phyloP scores from a whole-genome alignment of 2,888 invertebrate species.

The Chromoteleia sp. region DNA sequence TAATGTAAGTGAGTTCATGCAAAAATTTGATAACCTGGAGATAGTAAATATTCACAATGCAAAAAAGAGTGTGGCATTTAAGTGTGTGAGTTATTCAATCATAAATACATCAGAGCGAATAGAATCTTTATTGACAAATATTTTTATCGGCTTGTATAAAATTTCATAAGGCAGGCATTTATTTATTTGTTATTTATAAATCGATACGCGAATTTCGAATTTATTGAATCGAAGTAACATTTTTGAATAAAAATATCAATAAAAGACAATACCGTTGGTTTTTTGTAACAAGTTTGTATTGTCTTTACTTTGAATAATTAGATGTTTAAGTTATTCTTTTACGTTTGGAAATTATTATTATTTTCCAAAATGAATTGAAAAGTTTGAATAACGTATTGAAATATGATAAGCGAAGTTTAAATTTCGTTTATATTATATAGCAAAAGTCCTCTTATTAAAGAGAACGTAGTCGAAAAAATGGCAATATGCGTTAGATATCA shows the following conservation, averaged over 20 bases:
- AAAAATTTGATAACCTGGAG: slow-evolving; percentile 51
- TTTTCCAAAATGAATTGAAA: no score
- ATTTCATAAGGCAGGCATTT: background rate
- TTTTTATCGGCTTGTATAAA: slow-evolving; percentile 9
- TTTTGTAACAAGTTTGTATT: no score
- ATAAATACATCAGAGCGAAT: slow-evolving; percentile 37
- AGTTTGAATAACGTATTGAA: no score
- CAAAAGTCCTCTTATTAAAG: slow-evolving; percentile 35
- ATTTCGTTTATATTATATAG: background rate
- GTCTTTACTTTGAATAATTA: no score
- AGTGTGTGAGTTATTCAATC: slow-evolving; percentile 27
- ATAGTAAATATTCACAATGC: slow-evolving; percentile 37
- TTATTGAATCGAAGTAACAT: no score
- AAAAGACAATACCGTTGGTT: no score
- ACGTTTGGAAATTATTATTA: no score
- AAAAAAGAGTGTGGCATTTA: slow-evolving; percentile 13
- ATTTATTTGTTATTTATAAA: background rate
- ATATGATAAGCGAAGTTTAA: no score
- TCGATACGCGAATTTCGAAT: no score
- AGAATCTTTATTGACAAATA: slow-evolving; percentile 22
- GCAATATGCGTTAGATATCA: slow-evolving; percentile 49
- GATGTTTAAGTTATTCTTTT: no score
- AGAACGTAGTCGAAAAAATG: slow-evolving; percentile 47
- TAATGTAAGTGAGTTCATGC: slow-evolving; percentile 46
- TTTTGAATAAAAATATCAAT: no score